Evolutionary conservation across 2,113 vertebrate genomes (phyloP).

Genomic region (Gopherus evgoodei): DNA sequence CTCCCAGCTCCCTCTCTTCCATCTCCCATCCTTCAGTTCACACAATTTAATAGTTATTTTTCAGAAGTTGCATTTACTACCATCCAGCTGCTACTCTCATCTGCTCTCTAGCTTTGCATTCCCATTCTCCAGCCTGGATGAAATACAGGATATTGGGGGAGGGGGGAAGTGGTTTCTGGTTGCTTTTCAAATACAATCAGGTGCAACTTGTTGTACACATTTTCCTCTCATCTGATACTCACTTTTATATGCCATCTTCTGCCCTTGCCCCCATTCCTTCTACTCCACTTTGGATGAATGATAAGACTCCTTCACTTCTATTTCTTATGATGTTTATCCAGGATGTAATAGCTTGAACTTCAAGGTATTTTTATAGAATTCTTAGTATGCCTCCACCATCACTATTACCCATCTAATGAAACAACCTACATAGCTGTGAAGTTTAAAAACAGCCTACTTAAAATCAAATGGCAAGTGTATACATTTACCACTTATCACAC

Average conservation of each 20-base stretch:
- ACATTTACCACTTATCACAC: slow-evolving; percentile 37
- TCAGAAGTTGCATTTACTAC: not conserved
- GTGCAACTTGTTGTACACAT: not conserved
- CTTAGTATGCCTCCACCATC: not conserved
- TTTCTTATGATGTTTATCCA: slow-evolving; percentile 35
- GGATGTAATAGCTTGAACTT: slow-evolving; percentile 46
- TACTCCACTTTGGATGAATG: not conserved
- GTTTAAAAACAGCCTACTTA: not conserved
- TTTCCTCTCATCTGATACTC: not conserved
- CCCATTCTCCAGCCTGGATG: fast-evolving
- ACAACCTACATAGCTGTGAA: not conserved
- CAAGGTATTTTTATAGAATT: not conserved
- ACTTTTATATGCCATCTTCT: not conserved
- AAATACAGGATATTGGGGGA: not conserved
- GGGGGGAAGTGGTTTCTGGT: not conserved
- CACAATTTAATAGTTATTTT: not conserved
- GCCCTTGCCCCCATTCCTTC: not conserved
- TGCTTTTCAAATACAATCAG: slow-evolving; percentile 49
- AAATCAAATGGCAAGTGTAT: slow-evolving; percentile 33
- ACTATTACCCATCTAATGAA: not conserved
- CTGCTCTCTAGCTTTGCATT: slow-evolving; percentile 18
- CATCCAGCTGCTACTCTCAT: slow-evolving; percentile 21
- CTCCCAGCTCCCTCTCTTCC: not conserved
- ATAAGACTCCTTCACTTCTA: slow-evolving; percentile 36
- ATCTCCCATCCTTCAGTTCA: not conserved